phyloP scores from a whole-genome alignment of 2,797 vertebrate species.

The Oryzias dopingdopingensis region DNA sequence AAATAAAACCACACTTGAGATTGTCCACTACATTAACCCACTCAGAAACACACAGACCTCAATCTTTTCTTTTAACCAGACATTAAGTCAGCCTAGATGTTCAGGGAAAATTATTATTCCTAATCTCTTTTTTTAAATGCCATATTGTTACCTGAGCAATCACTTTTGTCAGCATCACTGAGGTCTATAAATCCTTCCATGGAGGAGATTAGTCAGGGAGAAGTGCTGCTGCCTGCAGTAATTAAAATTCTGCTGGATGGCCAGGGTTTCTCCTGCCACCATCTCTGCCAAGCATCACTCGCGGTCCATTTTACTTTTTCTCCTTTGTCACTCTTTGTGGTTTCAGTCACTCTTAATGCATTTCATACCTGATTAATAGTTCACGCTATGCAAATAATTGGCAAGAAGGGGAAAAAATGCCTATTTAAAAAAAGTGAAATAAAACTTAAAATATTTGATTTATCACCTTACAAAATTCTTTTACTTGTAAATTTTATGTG shows the following conservation, averaged over 20 bases:
- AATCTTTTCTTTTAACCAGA: constrained; percentile 29
- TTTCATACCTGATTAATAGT: constrained; percentile 43
- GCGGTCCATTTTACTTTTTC: constrained; percentile 44
- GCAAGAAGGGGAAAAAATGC: constrained; percentile 31
- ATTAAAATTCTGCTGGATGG: constrained; percentile 76
- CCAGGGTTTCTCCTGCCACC: constrained; percentile 55
- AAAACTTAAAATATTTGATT: too few relatives aligned
- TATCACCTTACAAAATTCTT: too few relatives aligned
- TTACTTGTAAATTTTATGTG: too few relatives aligned
- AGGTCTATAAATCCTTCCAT: constrained; percentile 71
- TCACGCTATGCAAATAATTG: constrained; percentile 36
- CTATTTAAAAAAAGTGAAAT: constrained; percentile 33
- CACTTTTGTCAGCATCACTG: constrained; percentile 72
- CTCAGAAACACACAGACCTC: too few relatives aligned
- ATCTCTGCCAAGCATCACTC: constrained; percentile 59
- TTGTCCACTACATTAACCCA: too few relatives aligned
- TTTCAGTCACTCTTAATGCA: constrained; percentile 59
- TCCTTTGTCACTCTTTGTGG: constrained; percentile 54
- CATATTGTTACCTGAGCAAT: constrained; percentile 70
- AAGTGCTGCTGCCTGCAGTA: constrained; percentile 70
- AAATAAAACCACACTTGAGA: too few relatives aligned
- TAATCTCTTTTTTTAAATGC: constrained; percentile 57
- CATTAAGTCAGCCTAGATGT: constrained; percentile 49
- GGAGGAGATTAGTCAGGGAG: constrained; percentile 72
- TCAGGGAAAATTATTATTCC: constrained; percentile 52